Conservation (phyloP, 2,888 invertebrate genomes). For the Bugula neritina region DNA sequence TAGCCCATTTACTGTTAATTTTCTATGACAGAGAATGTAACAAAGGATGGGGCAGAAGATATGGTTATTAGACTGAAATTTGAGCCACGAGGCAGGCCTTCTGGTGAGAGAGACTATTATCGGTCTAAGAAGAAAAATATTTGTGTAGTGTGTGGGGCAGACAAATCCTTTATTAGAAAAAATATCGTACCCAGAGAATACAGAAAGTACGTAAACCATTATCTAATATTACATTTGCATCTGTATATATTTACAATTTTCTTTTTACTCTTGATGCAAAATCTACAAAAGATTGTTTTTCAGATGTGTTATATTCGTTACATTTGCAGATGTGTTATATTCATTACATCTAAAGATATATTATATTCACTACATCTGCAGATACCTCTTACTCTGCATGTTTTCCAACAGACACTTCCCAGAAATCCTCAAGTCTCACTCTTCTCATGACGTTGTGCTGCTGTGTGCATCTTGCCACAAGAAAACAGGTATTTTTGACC, state of each 20-base stretch:
- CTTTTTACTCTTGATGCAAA: too few species aligned
- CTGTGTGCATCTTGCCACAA: conserved; percentile 70
- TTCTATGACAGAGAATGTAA: conserved; percentile 4
- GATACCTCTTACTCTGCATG: too few species aligned
- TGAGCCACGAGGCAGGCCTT: conserved; percentile 70
- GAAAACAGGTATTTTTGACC: conserved; percentile 64
- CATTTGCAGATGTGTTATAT: too few species aligned
- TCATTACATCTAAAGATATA: too few species aligned
- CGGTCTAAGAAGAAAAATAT: conserved; percentile 66
- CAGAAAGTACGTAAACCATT: conserved; percentile 57
- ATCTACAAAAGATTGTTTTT: too few species aligned
- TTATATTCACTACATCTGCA: too few species aligned
- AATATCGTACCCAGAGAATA: conserved; percentile 78
- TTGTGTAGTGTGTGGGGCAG: conserved; percentile 72
- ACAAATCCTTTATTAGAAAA: conserved; percentile 67
- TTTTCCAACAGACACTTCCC: conserved; percentile 52
- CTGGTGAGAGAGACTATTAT: conserved; percentile 67
- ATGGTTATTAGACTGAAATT: conserved; percentile 68
- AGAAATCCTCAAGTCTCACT: conserved; percentile 71
- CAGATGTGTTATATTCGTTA: too few species aligned
- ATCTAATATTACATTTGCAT: too few species aligned
- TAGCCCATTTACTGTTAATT: too few species aligned
- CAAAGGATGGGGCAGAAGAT: not conserved
- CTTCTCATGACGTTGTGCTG: conserved; percentile 72
- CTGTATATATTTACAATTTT: too few species aligned